Evolutionary conservation across 1,140 invertebrate species (phyloP).

Genomic region (Lordiphosa clarofinis): DNA sequence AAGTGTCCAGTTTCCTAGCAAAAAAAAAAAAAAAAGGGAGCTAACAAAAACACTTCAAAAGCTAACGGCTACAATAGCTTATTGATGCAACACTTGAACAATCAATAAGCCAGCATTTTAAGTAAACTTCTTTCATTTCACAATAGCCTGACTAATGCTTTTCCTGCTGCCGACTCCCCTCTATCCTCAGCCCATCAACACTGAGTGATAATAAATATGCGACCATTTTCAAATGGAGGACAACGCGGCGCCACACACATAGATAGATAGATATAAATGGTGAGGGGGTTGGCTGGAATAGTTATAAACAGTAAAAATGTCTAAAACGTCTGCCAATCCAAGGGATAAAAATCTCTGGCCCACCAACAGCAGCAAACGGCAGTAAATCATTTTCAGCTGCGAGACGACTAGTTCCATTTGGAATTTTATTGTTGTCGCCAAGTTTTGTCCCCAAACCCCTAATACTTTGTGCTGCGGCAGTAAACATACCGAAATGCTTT

Average conservation of each 20-base stretch:
- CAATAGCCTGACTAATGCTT: conserved; percentile 59
- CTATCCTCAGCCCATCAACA: conserved; percentile 12
- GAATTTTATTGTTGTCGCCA: conserved; percentile 57
- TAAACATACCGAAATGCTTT: conserved; percentile 75
- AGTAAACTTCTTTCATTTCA: conserved; percentile 49
- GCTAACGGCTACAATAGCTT: conserved; percentile 35
- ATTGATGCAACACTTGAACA: conserved; percentile 56
- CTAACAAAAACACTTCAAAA: conserved; percentile 25
- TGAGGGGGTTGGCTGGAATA: conserved; percentile 22
- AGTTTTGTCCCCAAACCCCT: conserved; percentile 22
- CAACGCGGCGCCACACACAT: conserved; percentile 40
- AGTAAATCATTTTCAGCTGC: conserved; percentile 53
- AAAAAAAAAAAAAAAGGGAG: too few species aligned
- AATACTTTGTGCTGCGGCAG: conserved; percentile 61
- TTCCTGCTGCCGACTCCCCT: conserved; percentile 1
- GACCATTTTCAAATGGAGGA: conserved; percentile 58
- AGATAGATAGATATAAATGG: conserved; percentile 34
- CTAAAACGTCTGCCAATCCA: conserved; percentile 68
- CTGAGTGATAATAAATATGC: conserved; percentile 67
- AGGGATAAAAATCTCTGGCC: conserved; percentile 54
- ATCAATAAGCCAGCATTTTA: conserved; percentile 64
- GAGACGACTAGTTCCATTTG: conserved; percentile 43
- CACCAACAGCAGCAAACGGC: conserved; percentile 47
- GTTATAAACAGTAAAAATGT: conserved; percentile 73
- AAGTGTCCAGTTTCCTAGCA: conserved; percentile 23